These are phyloP conservation scores for Gandaritis pyraliata DNA, from an alignment of 2,888 invertebrate species.

Conservation along the genomic window DNA sequence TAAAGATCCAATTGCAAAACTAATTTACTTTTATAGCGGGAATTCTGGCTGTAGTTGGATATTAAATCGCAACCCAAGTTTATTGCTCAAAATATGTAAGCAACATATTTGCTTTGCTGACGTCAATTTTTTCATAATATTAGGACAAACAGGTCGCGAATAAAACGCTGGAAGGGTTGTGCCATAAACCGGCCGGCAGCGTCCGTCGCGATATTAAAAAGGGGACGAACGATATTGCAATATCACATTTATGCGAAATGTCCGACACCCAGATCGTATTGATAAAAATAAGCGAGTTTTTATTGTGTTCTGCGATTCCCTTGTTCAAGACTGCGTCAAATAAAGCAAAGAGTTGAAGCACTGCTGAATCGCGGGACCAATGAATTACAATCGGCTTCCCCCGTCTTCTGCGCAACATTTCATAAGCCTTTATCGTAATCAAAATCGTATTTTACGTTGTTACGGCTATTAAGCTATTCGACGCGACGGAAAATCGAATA, in stretches of 20 bases:
- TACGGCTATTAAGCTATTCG: slow-evolving; percentile 65
- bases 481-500: slow-evolving; percentile 67
- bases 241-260: slow-evolving; percentile 85
- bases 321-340: slow-evolving; percentile 41
- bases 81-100: slow-evolving; percentile 59
- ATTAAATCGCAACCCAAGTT: slow-evolving; percentile 42
- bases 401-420: slow-evolving; percentile 46
- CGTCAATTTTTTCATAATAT: slow-evolving; percentile 82
- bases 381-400: slow-evolving; percentile 42
- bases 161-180: slow-evolving; percentile 83
- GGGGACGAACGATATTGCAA: slow-evolving; percentile 84
- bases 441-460: slow-evolving; percentile 70
- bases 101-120: slow-evolving; percentile 76
- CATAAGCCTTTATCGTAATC: slow-evolving; percentile 64
- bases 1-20: slow-evolving; percentile 27
- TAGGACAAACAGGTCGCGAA: slow-evolving; percentile 84
- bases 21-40: slow-evolving; percentile 26
- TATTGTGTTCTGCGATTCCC: slow-evolving; percentile 75
- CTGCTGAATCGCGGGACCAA: slow-evolving; percentile 39
- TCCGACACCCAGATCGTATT: slow-evolving; percentile 83
- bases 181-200: slow-evolving; percentile 81
- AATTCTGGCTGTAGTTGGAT: slow-evolving; percentile 31
- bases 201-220: slow-evolving; percentile 84
- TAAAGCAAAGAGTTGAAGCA: slow-evolving; percentile 39
- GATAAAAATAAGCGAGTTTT: slow-evolving; percentile 85